Conservation (phyloP, 2,888 invertebrate genomes). For the Volucella bombylans region DNA sequence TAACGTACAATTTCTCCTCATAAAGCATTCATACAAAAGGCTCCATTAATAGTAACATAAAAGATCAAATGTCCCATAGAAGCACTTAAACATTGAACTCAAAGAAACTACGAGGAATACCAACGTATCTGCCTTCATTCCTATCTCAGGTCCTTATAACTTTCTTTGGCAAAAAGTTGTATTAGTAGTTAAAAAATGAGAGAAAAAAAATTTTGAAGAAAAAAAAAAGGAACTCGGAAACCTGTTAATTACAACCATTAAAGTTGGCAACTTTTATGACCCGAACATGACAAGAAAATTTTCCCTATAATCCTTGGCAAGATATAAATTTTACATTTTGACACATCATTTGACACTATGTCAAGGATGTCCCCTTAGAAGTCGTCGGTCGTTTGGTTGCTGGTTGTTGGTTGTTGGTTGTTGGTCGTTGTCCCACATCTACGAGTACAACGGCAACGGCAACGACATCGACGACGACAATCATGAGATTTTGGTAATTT, state of each 20-base stretch:
- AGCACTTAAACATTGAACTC: slow-evolving; percentile 19
- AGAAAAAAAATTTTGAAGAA: neutral
- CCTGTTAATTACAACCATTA: slow-evolving; percentile 77
- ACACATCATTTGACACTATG: slow-evolving; percentile 79
- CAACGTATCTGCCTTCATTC: too few relatives aligned
- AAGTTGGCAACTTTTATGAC: slow-evolving; percentile 79
- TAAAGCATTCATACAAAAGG: slow-evolving; percentile 42
- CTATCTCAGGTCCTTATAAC: neutral
- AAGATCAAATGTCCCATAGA: slow-evolving; percentile 15
- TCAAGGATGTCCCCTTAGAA: slow-evolving; percentile 30
- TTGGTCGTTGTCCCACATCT: neutral
- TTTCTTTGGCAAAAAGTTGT: neutral
- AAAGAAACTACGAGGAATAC: too few relatives aligned
- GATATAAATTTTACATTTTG: slow-evolving; percentile 79
- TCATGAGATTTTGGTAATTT: neutral
- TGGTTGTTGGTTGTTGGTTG: slow-evolving; percentile 6
- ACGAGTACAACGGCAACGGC: neutral
- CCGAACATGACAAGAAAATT: slow-evolving; percentile 76
- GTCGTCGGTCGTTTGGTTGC: neutral
- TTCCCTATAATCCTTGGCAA: slow-evolving; percentile 66
- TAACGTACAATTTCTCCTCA: slow-evolving; percentile 15
- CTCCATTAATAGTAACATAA: slow-evolving; percentile 20
- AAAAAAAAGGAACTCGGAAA: slow-evolving; percentile 7
- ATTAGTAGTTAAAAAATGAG: neutral
- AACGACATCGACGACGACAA: slow-evolving; percentile 1